phyloP scores from a whole-genome alignment of 2,113 vertebrate genomes.

The Phocoena phocoena region DNA sequence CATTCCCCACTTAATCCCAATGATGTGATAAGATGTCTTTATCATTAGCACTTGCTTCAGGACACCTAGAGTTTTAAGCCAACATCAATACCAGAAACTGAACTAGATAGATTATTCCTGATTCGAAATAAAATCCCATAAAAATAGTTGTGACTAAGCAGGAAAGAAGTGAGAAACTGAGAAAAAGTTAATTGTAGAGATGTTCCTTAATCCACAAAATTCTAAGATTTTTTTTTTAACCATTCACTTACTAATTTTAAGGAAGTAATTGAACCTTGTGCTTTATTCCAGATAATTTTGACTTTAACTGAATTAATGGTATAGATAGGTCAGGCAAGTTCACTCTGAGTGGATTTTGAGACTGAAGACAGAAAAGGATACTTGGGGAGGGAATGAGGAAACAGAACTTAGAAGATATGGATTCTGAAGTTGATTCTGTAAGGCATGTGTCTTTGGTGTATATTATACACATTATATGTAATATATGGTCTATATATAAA shows the following conservation, averaged over 20 bases:
- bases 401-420: neutral
- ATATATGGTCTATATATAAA: neutral
- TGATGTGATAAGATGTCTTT: neutral
- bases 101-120: neutral
- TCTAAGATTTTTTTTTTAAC: neutral
- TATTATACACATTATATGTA: neutral
- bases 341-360: neutral
- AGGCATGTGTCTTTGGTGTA: neutral
- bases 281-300: neutral
- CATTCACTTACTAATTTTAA: neutral
- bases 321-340: neutral
- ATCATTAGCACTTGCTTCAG: neutral
- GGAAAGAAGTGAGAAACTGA: neutral
- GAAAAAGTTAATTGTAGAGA: neutral
- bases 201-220: neutral
- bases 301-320: neutral
- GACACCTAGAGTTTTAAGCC: neutral
- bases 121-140: neutral
- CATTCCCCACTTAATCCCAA: neutral
- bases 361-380: neutral
- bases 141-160: neutral
- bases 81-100: neutral
- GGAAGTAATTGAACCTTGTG: neutral
- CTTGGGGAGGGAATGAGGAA: neutral
- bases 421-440: neutral